Evolutionary conservation across 2,797 vertebrate genomes (phyloP), one percentile per base, ranked within the genome.

Genomic region (Arctocebus calabarensis): DNA sequence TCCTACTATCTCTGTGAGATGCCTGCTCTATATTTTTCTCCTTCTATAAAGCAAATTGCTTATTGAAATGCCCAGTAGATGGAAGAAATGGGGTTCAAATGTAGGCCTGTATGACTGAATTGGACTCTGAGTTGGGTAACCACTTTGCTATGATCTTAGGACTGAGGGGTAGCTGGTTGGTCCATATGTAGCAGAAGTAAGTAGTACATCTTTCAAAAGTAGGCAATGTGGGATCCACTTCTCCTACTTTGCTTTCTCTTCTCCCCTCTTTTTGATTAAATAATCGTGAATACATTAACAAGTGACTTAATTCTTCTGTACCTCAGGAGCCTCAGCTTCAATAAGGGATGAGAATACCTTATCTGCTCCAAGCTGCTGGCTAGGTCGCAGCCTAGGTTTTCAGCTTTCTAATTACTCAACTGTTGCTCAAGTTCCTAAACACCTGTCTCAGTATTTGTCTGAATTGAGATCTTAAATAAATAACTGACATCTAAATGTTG

Each of bases 391-490:
- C 73, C 43, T 83, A 40, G 37, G 19, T 16, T 59, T 93, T 88
- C 90, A 93, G 14, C 32, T 74, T 27, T 66, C 16, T 86, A 66
- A 92, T 90, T 95, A 64, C 84, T 94, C 82, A 92, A 74, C 52
- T 79, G 74, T 43, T 87, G 34, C 57, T 86, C 32, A 57, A 81
- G 59, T 93, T 97, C 87, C 91, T 96, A 89, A 52, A 97, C 87
- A 97, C 87, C 85, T 90, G 68, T 88, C 29, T 78, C 48, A 87
- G 83, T 48, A 74, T 94, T 96, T 97, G 37, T 22, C 74, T 73
- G 12, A 48, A 59, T 55, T 90, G 23, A 97, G 82, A 66, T 97
- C 96, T 96, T 89, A 96, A 95, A 79, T 96, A 97, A 95, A 96
- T 64, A 88, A 6, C 71, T 66, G 78, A 96, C 82, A 96, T 88